Evolutionary conservation across 37 sponge, comb jelly and placozoan species (phyloP).

Genomic region (Petrosia ficiformis): DNA sequence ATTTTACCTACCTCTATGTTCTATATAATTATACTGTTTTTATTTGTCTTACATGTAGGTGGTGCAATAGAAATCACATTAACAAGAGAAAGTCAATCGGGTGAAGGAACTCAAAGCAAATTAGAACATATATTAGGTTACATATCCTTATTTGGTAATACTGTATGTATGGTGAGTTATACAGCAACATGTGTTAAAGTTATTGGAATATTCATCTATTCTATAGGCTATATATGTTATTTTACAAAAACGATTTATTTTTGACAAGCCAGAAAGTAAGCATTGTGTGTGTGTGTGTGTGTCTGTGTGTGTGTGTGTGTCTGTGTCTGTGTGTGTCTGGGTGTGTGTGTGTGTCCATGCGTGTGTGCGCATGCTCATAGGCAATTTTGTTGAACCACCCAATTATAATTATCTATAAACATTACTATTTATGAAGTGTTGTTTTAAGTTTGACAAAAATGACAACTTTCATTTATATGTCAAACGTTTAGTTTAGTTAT

Average conservation of each 20-base stretch:
- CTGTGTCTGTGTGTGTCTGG: no score
- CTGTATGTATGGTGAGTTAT: constrained; percentile 50
- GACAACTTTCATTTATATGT: no score
- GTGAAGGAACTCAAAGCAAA: neutral
- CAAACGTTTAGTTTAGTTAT: no score
- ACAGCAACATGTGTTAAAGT: neutral
- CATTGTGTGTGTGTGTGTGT: no score
- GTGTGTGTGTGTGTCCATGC: no score
- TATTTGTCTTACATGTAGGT: constrained; percentile 5
- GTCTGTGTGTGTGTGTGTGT: no score
- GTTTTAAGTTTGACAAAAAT: no score
- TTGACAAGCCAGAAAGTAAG: constrained; percentile 42
- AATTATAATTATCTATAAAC: no score
- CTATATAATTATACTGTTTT: neutral
- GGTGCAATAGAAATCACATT: constrained; percentile 67
- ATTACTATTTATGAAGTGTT: no score
- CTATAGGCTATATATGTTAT: constrained; percentile 59
- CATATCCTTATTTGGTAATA: constrained; percentile 47
- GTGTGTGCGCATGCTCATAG: no score
- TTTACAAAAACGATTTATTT: constrained; percentile 70
- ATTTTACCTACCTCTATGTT: neutral
- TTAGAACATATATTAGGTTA: constrained; percentile 28
- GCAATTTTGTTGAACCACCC: no score
- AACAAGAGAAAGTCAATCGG: neutral
- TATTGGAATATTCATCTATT: neutral